Evolutionary conservation across 2,797 vertebrate genomes (phyloP).

Genomic region (Hydrophis major): DNA sequence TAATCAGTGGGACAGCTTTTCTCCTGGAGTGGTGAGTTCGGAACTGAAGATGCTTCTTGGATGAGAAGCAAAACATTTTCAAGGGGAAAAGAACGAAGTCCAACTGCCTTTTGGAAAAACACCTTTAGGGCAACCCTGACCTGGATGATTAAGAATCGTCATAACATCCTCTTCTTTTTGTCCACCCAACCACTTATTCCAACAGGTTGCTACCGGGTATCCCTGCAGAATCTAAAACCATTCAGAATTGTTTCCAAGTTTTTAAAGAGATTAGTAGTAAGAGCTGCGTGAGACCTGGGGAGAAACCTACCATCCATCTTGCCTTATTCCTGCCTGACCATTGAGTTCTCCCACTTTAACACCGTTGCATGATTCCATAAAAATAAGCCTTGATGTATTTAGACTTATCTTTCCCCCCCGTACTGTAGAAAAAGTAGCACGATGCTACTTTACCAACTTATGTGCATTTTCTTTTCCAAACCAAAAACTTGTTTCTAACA

Average conservation of each 20-base stretch:
- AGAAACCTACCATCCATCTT: neutral
- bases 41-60: neutral
- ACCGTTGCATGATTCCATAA: slow-evolving; percentile 76
- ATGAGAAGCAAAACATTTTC: neutral
- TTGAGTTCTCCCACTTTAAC: slow-evolving; percentile 56
- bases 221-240: neutral
- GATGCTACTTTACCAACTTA: slow-evolving; percentile 76
- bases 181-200: neutral
- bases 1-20: neutral
- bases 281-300: neutral
- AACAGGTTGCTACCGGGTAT: neutral
- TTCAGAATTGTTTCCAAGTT: neutral
- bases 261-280: neutral
- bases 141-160: neutral
- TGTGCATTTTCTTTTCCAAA: slow-evolving; percentile 70
- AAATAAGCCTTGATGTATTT: slow-evolving; percentile 70
- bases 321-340: neutral
- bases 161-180: neutral
- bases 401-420: slow-evolving; percentile 66
- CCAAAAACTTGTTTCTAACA: slow-evolving; percentile 37
- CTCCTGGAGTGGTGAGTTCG: neutral
- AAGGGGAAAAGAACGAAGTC: neutral
- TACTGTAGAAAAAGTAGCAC: slow-evolving; percentile 79
- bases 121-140: neutral
- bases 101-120: neutral